Conservation (phyloP, 2,888 invertebrate genomes). For the Labia minor region DNA sequence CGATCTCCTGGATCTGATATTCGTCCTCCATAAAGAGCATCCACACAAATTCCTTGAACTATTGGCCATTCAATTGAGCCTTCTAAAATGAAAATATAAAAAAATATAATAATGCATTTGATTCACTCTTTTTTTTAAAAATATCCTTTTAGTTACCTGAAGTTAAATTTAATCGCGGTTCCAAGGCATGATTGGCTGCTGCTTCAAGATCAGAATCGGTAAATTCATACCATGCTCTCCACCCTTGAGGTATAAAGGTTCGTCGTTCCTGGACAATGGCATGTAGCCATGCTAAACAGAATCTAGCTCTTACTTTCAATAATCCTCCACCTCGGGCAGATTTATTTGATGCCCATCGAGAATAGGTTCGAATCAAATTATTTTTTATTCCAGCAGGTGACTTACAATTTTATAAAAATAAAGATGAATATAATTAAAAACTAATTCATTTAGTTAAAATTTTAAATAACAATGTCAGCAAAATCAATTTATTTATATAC, state of each 20-base stretch:
- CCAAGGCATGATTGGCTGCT: constrained; percentile 50
- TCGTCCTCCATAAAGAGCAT: constrained; percentile 76
- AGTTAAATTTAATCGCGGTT: constrained; percentile 35
- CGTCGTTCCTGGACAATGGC: constrained; percentile 84
- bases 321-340: constrained; percentile 22
- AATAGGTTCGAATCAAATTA: constrained; percentile 63
- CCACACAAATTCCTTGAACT: constrained; percentile 63
- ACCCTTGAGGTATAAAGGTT: constrained; percentile 84
- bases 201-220: constrained; percentile 68
- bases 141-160: too few relatives aligned
- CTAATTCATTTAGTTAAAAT: not conserved
- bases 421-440: not conserved
- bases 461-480: too few relatives aligned
- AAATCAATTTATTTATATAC: constrained; percentile 30
- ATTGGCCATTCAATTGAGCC: constrained; percentile 53
- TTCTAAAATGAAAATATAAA: constrained; percentile 14
- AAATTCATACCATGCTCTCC: constrained; percentile 84
- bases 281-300: constrained; percentile 78
- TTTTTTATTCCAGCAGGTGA: constrained; percentile 71
- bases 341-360: constrained; percentile 49
- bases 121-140: not conserved
- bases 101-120: not conserved
- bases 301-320: constrained; percentile 34
- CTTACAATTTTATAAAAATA: too few relatives aligned
- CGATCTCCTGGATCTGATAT: constrained; percentile 69